Conservation (phyloP, 1,140 invertebrate genomes). For the Caenorhabditis latens region DNA sequence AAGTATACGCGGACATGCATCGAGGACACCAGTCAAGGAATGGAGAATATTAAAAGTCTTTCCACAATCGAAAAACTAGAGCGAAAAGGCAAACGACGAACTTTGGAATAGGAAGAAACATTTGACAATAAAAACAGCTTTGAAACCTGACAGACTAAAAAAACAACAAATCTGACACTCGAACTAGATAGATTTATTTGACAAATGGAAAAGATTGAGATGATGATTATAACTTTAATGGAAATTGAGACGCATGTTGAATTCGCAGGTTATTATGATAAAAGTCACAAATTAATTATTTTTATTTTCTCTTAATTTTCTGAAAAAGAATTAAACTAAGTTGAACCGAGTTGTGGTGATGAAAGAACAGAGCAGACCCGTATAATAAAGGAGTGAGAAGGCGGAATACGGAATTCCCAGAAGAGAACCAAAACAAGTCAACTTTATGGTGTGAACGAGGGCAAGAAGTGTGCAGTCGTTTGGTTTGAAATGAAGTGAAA, state of each 20-base stretch:
- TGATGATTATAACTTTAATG: too few relatives aligned
- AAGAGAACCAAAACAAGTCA: neutral
- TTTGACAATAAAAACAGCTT: too few relatives aligned
- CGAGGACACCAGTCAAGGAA: constrained; percentile 2
- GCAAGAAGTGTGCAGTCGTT: neutral
- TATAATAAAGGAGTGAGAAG: constrained; percentile 12
- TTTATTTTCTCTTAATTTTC: too few relatives aligned
- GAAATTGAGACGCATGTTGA: too few relatives aligned
- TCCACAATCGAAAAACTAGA: neutral
- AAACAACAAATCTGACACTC: too few relatives aligned
- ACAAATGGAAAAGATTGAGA: too few relatives aligned
- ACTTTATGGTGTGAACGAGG: neutral
- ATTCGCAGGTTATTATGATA: too few relatives aligned
- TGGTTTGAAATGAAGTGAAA: neutral
- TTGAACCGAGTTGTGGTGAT: neutral
- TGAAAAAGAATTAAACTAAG: too few relatives aligned
- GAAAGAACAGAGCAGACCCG: neutral
- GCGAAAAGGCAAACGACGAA: neutral
- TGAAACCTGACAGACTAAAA: too few relatives aligned
- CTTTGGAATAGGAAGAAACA: neutral
- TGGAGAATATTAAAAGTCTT: neutral
- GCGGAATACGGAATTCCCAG: neutral
- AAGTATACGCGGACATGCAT: neutral
- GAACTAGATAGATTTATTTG: too few relatives aligned
- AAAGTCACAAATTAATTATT: too few relatives aligned